A percentile compares a stretch with the other conserved stretches of the same genome.
phyloP scores from a whole-genome alignment of 1,140 invertebrate species.

The Brachionus koreanus region DNA sequence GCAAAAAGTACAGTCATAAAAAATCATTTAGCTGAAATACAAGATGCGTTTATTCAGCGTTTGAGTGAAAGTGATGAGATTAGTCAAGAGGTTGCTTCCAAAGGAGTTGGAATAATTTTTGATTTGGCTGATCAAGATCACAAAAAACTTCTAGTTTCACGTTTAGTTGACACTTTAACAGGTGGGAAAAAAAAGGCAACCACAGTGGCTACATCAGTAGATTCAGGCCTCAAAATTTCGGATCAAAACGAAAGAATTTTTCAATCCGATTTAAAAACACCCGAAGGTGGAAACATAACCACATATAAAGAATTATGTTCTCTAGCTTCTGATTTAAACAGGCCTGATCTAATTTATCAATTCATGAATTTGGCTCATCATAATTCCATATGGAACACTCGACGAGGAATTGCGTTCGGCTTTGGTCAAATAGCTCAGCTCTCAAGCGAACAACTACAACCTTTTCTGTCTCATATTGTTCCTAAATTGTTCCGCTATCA shows the following conservation, averaged over 20 bases:
- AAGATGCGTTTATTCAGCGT: constrained; percentile 79
- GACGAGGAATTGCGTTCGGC: constrained; percentile 57
- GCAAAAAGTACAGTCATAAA: constrained; percentile 62
- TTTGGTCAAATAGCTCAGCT: constrained; percentile 48
- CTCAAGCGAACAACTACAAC: constrained; percentile 67
- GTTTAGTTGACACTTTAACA: constrained; percentile 74
- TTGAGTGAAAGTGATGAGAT: constrained; percentile 80
- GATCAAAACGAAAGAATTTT: constrained; percentile 38
- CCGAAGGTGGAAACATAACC: constrained; percentile 78
- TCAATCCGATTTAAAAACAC: constrained; percentile 62
- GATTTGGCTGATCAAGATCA: constrained; percentile 70
- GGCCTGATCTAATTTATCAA: constrained; percentile 84
- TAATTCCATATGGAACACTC: constrained; percentile 84
- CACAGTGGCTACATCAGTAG: background rate
- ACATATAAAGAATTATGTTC: constrained; percentile 91
- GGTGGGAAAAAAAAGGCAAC: constrained; percentile 65
- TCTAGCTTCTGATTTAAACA: constrained; percentile 80
- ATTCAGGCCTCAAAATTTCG: constrained; percentile 33
- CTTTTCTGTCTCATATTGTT: constrained; percentile 76
- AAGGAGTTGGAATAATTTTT: constrained; percentile 81
- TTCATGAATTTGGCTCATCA: constrained; percentile 91
- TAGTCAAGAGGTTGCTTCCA: constrained; percentile 84
- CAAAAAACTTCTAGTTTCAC: constrained; percentile 69
- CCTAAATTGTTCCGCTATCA: constrained; percentile 76
- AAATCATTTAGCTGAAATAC: constrained; percentile 67